Conservation (phyloP, 2,113 vertebrate genomes). For the Paraplagusia blochii region DNA sequence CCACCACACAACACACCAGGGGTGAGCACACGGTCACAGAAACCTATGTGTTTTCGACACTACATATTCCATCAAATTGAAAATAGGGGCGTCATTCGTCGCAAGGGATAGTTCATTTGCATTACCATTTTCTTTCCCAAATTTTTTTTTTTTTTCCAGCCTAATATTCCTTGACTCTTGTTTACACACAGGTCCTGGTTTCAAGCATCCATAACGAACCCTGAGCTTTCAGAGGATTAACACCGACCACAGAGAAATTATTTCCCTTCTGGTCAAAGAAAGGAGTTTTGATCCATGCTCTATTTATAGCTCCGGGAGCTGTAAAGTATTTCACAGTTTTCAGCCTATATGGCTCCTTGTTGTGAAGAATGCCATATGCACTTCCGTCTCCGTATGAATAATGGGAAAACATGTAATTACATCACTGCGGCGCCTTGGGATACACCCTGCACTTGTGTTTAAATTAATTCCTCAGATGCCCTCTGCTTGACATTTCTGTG, state of each 20-base stretch:
- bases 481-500: slow-evolving; percentile 67
- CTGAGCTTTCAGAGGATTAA: neutral
- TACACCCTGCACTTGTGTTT: slow-evolving; percentile 47
- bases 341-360: slow-evolving; percentile 9
- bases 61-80: too few relatives aligned
- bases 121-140: too few relatives aligned
- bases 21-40: too few relatives aligned
- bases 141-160: too few relatives aligned
- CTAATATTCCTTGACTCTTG: too few relatives aligned
- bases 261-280: slow-evolving; percentile 7
- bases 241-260: slow-evolving; percentile 1
- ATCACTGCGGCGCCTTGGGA: slow-evolving; percentile 48
- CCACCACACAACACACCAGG: too few relatives aligned
- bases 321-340: neutral
- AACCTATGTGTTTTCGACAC: too few relatives aligned
- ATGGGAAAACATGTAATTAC: slow-evolving; percentile 72
- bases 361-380: slow-evolving; percentile 32
- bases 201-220: too few relatives aligned
- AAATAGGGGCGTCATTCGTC: too few relatives aligned
- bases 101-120: too few relatives aligned
- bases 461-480: slow-evolving; percentile 64
- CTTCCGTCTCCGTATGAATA: slow-evolving; percentile 59
- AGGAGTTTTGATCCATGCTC: neutral
- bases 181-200: too few relatives aligned
- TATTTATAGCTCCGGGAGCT: neutral